phyloP scores from a whole-genome alignment of 2,888 invertebrate species.

The Tridacna gigas region DNA sequence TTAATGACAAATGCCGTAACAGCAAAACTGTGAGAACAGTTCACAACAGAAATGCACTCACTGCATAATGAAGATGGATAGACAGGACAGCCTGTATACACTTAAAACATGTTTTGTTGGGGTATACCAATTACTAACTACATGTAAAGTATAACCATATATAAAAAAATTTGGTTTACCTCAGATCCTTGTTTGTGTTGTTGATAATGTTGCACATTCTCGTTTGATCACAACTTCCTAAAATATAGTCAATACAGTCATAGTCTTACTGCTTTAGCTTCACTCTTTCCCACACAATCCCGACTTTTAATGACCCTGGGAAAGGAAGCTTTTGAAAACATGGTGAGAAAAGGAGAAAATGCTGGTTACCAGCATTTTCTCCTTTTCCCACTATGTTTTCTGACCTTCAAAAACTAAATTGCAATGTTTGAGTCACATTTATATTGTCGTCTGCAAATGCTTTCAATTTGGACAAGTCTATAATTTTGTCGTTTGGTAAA shows the following conservation, averaged over 20 bases:
- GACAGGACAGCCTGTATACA: no score
- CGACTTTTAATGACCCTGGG: not conserved
- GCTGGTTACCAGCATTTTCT: not conserved
- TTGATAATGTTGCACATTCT: constrained; percentile 2
- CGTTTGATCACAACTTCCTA: constrained; percentile 9
- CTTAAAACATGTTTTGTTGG: no score
- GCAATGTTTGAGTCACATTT: not conserved
- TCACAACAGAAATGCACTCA: no score
- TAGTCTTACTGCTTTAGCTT: not conserved
- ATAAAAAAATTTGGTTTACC: not conserved
- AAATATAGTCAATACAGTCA: no score
- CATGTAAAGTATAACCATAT: no score
- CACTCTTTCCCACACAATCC: not conserved
- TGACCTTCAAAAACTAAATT: not conserved
- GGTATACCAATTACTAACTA: no score
- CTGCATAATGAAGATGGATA: no score
- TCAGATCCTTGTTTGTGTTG: constrained; percentile 7
- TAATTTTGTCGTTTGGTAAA: not conserved
- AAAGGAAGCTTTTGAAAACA: not conserved
- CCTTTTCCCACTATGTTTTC: not conserved
- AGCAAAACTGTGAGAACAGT: no score
- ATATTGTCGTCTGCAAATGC: not conserved
- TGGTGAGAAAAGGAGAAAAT: not conserved
- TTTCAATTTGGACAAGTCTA: not conserved
- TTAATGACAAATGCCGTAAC: no score